Evolutionary conservation across 2,888 invertebrate species (phyloP), one percentile per base, ranked within the genome.

Genomic region (Polia nebulosa): DNA sequence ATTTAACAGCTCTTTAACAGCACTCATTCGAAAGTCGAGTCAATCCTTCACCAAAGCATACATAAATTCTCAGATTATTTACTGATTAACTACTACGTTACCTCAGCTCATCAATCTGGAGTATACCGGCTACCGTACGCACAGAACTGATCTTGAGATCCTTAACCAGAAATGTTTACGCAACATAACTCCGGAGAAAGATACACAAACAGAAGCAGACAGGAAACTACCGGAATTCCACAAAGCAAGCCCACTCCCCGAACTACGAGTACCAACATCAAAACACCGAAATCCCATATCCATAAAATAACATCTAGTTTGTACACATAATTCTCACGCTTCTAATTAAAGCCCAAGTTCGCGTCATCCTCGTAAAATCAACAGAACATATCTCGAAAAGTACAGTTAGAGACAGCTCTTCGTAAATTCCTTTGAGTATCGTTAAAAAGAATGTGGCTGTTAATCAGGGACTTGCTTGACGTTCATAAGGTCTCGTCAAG

Each of bases 381-480:
- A 72, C 52, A 57, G 52, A 69, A 72, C 60, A 67, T 77, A 72
- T 76, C 82, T 73, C 51, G 53, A 63, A 72, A 75, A 15, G 63
- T 82, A 84, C 83, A 71, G 78, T 77, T 83, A 77, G 36, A 36
- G 61, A 74, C 64, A 78, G 66, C 62, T 78, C 81, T 81, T 60
- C 59, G 75, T 65, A 71, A 81, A 86, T 87, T 82, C 81, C 79
- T 78, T 76, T n/a, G 27, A 27, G 1, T 49, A 49, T 27, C 84
- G 68, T 87, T 85, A 81, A 82, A 80, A 78, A 80, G 80, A 87
- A 84, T 82, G 79, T 76, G 68, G 29, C 61, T 73, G 82, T 91
- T 91, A 90, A 91, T 92, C 89, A 90, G 86, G 80, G 76, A 70
- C 82, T 81, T 80, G 78, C 72, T 81, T 87, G 90, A 89, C 89